These are phyloP conservation scores for Cyprinodon tularosa DNA, from an alignment of 2,113 vertebrate genomes.

Conservation along the genomic window DNA sequence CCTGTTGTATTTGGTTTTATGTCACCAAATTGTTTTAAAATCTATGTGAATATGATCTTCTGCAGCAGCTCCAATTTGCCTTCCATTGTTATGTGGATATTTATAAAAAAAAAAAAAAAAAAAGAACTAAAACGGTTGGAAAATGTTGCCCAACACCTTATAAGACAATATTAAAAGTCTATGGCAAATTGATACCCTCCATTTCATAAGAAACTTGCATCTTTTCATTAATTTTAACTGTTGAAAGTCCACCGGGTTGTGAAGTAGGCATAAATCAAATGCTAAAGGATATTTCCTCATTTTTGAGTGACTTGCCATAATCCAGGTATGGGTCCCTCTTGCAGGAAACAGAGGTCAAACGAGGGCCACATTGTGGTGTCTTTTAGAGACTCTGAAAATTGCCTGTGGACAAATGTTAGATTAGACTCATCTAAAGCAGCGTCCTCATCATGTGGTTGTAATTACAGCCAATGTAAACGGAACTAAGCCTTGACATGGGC, in stretches of 20 bases:
- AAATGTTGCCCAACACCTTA: background rate
- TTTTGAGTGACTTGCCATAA: background rate
- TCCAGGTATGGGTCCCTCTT: slow-evolving; percentile 4
- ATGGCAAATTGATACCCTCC: background rate
- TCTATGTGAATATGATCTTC: background rate
- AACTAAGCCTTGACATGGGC: slow-evolving; percentile 75
- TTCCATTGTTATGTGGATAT: too few relatives aligned
- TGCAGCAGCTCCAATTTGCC: background rate
- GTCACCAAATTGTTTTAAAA: background rate
- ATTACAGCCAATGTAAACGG: slow-evolving; percentile 77
- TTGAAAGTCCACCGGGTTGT: slow-evolving; percentile 32
- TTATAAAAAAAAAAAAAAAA: background rate
- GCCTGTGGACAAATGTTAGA: slow-evolving; percentile 65
- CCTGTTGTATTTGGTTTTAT: background rate
- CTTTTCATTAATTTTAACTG: slow-evolving; percentile 23
- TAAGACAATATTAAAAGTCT: background rate
- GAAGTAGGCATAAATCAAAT: slow-evolving; percentile 13
- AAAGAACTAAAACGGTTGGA: background rate
- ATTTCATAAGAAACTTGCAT: slow-evolving; percentile 16
- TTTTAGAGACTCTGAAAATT: slow-evolving; percentile 70
- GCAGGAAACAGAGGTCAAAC: slow-evolving; percentile 32
- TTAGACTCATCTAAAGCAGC: slow-evolving; percentile 68
- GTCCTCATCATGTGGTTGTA: slow-evolving; percentile 77
- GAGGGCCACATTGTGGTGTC: slow-evolving; percentile 60
- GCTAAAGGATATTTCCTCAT: background rate